Conservation (phyloP, 2,113 vertebrate species). For the Marcusenius ussheri region DNA sequence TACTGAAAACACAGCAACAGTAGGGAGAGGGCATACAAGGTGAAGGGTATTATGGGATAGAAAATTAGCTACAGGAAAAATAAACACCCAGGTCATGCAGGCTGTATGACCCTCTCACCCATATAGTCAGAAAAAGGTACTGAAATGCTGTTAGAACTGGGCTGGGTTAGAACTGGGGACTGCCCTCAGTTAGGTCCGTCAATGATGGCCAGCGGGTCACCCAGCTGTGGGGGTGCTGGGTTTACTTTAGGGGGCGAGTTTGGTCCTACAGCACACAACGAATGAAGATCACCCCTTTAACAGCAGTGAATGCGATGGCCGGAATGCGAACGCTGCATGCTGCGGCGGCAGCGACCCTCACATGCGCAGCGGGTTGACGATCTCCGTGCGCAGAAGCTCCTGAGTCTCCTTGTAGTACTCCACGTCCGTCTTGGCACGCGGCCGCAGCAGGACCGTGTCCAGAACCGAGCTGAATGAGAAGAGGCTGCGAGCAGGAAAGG, state of each 20-base stretch:
- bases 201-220: not conserved
- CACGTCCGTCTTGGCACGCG: conserved; percentile 89
- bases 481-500: conserved; percentile 62
- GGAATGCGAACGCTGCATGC: not conserved
- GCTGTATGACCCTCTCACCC: not conserved
- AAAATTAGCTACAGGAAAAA: not conserved
- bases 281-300: not conserved
- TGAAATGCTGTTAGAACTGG: not conserved
- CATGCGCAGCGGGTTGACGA: conserved; percentile 96
- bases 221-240: not conserved
- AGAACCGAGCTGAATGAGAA: conserved; percentile 96
- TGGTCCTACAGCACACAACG: not conserved
- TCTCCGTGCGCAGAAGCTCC: conserved; percentile 88
- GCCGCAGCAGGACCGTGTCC: conserved; percentile 91
- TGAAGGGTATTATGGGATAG: not conserved
- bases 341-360: conserved; percentile 52
- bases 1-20: not conserved
- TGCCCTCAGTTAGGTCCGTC: not conserved
- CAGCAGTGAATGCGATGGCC: not conserved
- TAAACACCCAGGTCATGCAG: not conserved
- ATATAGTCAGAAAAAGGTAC: not conserved
- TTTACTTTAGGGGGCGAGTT: not conserved
- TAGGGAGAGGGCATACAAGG: not conserved
- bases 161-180: not conserved
- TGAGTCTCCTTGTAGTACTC: conserved; percentile 96